phyloP scores from a whole-genome alignment of 2,797 vertebrate species.

The Botia almorhae region DNA sequence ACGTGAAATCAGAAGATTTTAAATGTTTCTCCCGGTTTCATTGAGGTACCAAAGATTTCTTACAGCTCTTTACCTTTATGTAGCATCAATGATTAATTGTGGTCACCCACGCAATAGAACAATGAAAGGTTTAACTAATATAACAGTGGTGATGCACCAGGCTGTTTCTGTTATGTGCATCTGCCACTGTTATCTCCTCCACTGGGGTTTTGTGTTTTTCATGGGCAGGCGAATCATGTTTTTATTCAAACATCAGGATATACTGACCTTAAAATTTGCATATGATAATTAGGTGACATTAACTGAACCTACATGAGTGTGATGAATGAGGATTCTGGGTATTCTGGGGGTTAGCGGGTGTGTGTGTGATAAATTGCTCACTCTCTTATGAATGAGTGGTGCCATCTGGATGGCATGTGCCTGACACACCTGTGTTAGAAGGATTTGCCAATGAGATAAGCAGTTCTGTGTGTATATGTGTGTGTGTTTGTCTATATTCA shows the following conservation, averaged over 20 bases:
- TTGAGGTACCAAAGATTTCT: neutral
- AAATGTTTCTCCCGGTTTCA: neutral
- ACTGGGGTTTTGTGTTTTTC: constrained; percentile 10
- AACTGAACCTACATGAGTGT: neutral
- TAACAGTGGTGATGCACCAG: constrained; percentile 26
- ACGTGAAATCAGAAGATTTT: no score
- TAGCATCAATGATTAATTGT: constrained; percentile 6
- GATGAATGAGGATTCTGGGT: neutral
- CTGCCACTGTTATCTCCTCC: constrained; percentile 42
- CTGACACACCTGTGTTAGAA: constrained; percentile 21
- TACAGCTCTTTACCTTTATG: constrained; percentile 27
- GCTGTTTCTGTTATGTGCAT: constrained; percentile 51
- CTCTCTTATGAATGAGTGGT: constrained; percentile 9
- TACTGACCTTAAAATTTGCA: neutral
- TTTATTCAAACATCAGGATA: neutral
- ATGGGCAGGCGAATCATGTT: neutral
- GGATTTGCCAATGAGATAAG: neutral
- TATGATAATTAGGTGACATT: neutral
- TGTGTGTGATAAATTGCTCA: constrained; percentile 28
- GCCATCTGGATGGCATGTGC: constrained; percentile 52
- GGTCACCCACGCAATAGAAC: neutral
- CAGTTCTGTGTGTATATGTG: neutral
- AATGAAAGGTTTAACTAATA: neutral
- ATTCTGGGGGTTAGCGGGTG: neutral
- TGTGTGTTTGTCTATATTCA: neutral